Evolutionary conservation across 2,888 invertebrate genomes (phyloP), one percentile per base, ranked within the genome.

Genomic region (Ophion ventricosus): DNA sequence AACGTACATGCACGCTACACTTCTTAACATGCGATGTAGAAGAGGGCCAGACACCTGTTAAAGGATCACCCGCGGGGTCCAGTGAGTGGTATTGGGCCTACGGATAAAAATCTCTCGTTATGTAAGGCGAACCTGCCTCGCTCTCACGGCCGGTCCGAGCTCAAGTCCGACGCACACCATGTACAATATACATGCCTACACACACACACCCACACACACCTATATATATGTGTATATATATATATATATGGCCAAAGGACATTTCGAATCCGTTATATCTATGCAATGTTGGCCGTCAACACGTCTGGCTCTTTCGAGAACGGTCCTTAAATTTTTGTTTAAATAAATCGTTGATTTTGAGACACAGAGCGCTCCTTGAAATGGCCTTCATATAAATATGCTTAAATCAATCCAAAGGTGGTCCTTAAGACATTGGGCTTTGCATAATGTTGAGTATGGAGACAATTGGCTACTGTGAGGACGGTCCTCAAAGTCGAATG

Each of bases 31-130:
- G 73, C 61, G n/a, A 61, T 25, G 61, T 74, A 61, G 59, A 61
- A 25, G 78, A 43, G 63, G 74, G 40, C 69, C 74, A 54, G 54
- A 78, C 82, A 82, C 82, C 78, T 82, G 82, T 82, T 82, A 69
- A 74, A 82, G 74, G 67, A 82, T 78, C 74, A 74, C 69, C 73
- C 76, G 82, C 67, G 70, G 69, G 67, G 40, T 73, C 66, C 78
- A 40, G 63, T 63, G 56, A 63, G 78, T 61, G 64, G 66, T 74
- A 64, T 63, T 66, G 75, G 56, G 78, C 43, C 74, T 69, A 25
- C 67, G 82, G 82, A 78, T 82, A 82, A 82, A 82, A 78, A 74
- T 82, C 73, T 82, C 76, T 74, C 82, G 82, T 82, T 82, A 79
- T 69, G 78, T 82, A 78, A 82, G 75, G 17, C 78, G 35, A 61